phyloP scores from a whole-genome alignment of 23 tunicate genomes.

The Clavelina lepadiformis region DNA sequence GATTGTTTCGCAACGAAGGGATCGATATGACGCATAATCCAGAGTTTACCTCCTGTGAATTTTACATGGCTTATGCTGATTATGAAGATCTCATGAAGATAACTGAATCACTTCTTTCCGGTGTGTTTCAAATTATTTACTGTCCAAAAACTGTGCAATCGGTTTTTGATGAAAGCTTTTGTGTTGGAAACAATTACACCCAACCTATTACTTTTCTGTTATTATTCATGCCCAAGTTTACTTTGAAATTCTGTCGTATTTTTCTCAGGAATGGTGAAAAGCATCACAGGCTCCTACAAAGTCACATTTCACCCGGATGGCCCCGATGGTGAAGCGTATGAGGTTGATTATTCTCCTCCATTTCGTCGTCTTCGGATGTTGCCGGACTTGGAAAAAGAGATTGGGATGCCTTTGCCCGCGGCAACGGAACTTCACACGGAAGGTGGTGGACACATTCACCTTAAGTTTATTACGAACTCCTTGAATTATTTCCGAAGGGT shows the following conservation, averaged over 20 bases:
- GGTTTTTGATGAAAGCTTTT: not conserved
- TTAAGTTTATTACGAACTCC: too few relatives aligned
- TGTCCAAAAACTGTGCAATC: not conserved
- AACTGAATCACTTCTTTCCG: constrained; percentile 79
- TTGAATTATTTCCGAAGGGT: too few relatives aligned
- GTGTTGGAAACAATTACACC: not conserved
- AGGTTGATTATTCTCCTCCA: constrained; percentile 96
- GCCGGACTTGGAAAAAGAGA: constrained; percentile 87
- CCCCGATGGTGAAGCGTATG: constrained; percentile 81
- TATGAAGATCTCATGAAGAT: constrained; percentile 87
- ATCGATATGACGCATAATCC: constrained; percentile 99
- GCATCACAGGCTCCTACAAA: constrained; percentile 78
- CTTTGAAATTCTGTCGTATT: constrained; percentile 17
- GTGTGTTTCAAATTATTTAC: constrained; percentile 6
- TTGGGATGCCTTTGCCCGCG: constrained; percentile 66
- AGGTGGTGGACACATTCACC: constrained; percentile 31
- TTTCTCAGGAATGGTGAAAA: constrained; percentile 85
- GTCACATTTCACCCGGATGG: constrained; percentile 92
- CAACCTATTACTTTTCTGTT: constrained; percentile 30
- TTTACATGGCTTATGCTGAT: constrained; percentile 99
- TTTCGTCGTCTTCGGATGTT: constrained; percentile 79
- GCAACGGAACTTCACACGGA: constrained; percentile 78
- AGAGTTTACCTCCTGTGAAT: constrained; percentile 97
- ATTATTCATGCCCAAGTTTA: constrained; percentile 48
- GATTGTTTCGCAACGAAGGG: constrained; percentile 93